Percentiles rank a stretch among this genome's conserved stretches.
Conservation (phyloP, 1,140 invertebrate species). For the Brachionus asplanchnoidis region DNA sequence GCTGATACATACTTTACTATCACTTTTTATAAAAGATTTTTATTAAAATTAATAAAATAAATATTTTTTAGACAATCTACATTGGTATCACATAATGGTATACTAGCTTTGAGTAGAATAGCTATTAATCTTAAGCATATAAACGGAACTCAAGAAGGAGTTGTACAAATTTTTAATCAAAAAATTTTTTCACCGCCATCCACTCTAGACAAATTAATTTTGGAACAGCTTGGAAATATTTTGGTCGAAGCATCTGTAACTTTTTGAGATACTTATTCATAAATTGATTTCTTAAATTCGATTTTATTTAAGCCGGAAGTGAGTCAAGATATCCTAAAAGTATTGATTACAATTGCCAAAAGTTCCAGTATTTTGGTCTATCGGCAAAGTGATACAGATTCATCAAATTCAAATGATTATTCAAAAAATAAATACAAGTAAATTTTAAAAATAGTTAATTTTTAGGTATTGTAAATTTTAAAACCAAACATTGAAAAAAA, state of each 20-base stretch:
- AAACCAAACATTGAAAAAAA: too few relatives aligned
- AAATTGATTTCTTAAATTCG: too few relatives aligned
- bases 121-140: constrained; percentile 85
- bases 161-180: constrained; percentile 92
- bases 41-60: too few relatives aligned
- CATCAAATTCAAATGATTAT: constrained; percentile 61
- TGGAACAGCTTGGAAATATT: constrained; percentile 94
- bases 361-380: constrained; percentile 66
- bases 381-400: constrained; percentile 68
- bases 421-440: constrained; percentile 63
- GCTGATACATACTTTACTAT: too few relatives aligned
- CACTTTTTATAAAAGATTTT: too few relatives aligned
- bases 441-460: neutral
- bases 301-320: constrained; percentile 60
- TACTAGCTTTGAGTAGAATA: constrained; percentile 92
- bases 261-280: neutral
- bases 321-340: constrained; percentile 91
- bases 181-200: constrained; percentile 84
- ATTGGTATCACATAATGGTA: constrained; percentile 88
- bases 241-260: constrained; percentile 69
- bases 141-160: constrained; percentile 76
- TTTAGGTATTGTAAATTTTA: too few relatives aligned
- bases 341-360: constrained; percentile 90
- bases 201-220: constrained; percentile 79
- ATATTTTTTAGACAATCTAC: constrained; percentile 67